Evolutionary conservation across 2,888 invertebrate species (phyloP), one percentile per base, ranked within the genome.

Genomic region (Eledona agricola): DNA sequence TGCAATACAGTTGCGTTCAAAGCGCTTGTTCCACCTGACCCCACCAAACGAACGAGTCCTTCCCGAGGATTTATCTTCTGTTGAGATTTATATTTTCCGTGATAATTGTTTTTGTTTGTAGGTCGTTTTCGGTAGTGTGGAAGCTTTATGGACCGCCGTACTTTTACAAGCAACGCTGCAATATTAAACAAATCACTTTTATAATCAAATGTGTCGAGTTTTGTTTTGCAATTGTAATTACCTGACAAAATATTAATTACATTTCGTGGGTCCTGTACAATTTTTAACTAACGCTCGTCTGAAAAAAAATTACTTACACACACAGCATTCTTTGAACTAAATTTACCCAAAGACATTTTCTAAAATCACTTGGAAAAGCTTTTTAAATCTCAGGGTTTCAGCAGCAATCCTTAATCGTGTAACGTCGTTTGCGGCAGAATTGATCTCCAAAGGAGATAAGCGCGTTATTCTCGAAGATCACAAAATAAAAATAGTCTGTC

Each of bases 61-160:
- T 52, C 45, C 53, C 59, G 40, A 40, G 50, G 54, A 63, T 63
- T 63, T 62, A 63, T 60, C 43, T 57, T 60, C 53, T 49, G 29
- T 42, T 40, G 57, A 57, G 60, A 63, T 63, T 62, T 63, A 63
- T 63, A 60, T 59, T 58, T 60, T 60, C 51, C 57, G 55, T 56
- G 62, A 63, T 62, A 62, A 63, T 63, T 63, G 62, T 63, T 63
- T 58, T 61, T 57, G 52, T 56, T 51, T 35, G 42, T 35, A 35
- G 20, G 11, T 22, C 38, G 22, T 49, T 22, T 31, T 6, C 11
- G 13, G 32, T 1, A n/a, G 6, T 4, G n/a, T n/a, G 16, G 6
- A 10, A 16, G n/a, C n/a, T n/a, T n/a, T n/a, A n/a, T n/a, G n/a
- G n/a, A n/a, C n/a, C n/a, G n/a, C n/a, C n/a, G n/a, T n/a, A n/a